Base-by-base conservation (phyloP, 2,113 vertebrate species). In the Mesitornis unicolor region DNA sequence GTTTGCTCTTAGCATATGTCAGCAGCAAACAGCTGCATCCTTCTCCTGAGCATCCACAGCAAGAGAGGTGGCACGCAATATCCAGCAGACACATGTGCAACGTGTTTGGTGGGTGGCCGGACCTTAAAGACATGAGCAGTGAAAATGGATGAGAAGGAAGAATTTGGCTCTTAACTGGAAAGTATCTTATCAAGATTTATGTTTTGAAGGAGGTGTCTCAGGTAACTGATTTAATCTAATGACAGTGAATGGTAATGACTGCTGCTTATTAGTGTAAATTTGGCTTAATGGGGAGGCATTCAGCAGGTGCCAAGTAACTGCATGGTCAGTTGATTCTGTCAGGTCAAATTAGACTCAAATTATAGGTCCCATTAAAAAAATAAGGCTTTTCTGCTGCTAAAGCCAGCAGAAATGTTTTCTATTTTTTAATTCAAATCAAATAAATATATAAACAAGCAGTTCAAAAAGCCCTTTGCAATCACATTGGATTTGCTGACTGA, bases 291-390 rank as follows among this genome's bases (percentile, higher is more conserved):
- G 67, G 71, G 53, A 96, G 70, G 84, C 67, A 94, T 93, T 93
- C 88, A 94, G 96, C 73, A 96, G 89, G 81, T 96, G 95, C 93
- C 96, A 95, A 95, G 79, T 93, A 93, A 81, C 93, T 94, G 74
- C 96, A 97, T 94, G 95, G 94, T 93, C 95, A 97, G 97, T 96
- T 97, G 94, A 96, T 84, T 95, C 82, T 97, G 93, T 96, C 97
- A 95, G 89, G 96, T 91, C 83, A 96, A 93, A 97, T 97, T 95
- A 97, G 48, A 83, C 42, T 97, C 96, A 95, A 96, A 97, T 95
- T 84, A 88, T 4, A 84, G 69, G 53, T 91, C 92, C 57, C 33
- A 73, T 83, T 25, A 85, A 94, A 84, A 85, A 90, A 69, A 64
- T 7, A 47, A 68, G 9, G 17, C n/a, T 67, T 90, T 75, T 73